phyloP scores from a whole-genome alignment of 2,797 vertebrate species.

The Lates japonicus region DNA sequence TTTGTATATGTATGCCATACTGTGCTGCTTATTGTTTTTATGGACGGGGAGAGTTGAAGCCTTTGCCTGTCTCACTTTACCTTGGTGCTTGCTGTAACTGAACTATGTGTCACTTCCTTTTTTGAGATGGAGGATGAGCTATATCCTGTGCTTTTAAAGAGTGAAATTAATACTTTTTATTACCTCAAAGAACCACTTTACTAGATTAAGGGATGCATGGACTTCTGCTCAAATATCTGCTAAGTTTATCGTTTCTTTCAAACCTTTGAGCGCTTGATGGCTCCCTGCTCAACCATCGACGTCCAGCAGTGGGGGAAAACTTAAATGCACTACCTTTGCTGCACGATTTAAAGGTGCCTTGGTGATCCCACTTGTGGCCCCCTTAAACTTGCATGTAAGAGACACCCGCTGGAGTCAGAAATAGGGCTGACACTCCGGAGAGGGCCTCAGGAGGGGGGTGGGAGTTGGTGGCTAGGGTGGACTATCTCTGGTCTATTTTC shows the following conservation, averaged over 20 bases:
- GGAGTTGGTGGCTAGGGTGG: constrained; percentile 16
- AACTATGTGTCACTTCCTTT: constrained; percentile 79
- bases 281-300: constrained; percentile 58
- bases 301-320: constrained; percentile 67
- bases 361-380: constrained; percentile 83
- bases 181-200: no score
- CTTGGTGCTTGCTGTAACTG: constrained; percentile 86
- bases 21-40: constrained; percentile 85
- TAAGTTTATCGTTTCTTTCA: constrained; percentile 62
- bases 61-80: constrained; percentile 82
- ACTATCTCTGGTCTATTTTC: constrained; percentile 85
- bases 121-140: no score
- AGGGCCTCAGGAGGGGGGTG: constrained; percentile 71
- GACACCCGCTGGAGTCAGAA: constrained; percentile 87
- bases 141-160: no score
- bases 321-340: constrained; percentile 85
- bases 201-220: no score
- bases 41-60: constrained; percentile 74
- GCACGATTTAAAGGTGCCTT: constrained; percentile 90
- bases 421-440: constrained; percentile 86
- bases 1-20: constrained; percentile 85
- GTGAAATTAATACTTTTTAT: no score
- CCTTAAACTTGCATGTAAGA: constrained; percentile 88
- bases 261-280: constrained; percentile 68
- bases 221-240: no score